Conservation (phyloP, 2,888 invertebrate genomes). For the Isotomurus palustris region DNA sequence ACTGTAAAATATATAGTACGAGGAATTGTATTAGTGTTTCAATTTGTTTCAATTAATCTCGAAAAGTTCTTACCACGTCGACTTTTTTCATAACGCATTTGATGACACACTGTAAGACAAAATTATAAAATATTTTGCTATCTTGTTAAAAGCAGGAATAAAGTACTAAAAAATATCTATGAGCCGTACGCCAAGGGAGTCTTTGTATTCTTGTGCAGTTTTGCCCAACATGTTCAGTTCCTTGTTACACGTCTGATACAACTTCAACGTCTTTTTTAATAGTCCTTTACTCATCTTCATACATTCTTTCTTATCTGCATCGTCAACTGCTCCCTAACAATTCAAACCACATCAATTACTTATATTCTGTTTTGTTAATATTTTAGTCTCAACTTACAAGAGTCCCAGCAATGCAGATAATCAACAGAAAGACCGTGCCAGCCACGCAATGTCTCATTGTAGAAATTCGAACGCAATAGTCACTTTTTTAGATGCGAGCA, state of each 20-base stretch:
- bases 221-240: constrained; percentile 18
- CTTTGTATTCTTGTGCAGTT: constrained; percentile 31
- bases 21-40: neutral
- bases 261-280: constrained; percentile 27
- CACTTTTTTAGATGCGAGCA: too few species aligned
- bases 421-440: too few species aligned
- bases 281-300: constrained; percentile 16
- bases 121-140: neutral
- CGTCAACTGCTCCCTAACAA: constrained; percentile 3
- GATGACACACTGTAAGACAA: constrained; percentile 34
- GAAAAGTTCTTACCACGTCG: constrained; percentile 28
- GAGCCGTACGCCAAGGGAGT: constrained; percentile 30
- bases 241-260: constrained; percentile 26
- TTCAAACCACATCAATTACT: too few species aligned
- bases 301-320: constrained; percentile 17
- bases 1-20: constrained; percentile 8
- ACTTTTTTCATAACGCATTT: constrained; percentile 40
- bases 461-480: too few species aligned
- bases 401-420: too few species aligned
- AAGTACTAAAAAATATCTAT: neutral
- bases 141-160: neutral
- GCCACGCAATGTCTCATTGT: too few species aligned
- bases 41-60: neutral
- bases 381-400: too few species aligned
- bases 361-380: too few species aligned